A percentile compares a stretch with the other conserved stretches of the same genome.
These are phyloP conservation scores for Lontra canadensis DNA, from an alignment of 2,113 vertebrate genomes.

Conservation along the genomic window DNA sequence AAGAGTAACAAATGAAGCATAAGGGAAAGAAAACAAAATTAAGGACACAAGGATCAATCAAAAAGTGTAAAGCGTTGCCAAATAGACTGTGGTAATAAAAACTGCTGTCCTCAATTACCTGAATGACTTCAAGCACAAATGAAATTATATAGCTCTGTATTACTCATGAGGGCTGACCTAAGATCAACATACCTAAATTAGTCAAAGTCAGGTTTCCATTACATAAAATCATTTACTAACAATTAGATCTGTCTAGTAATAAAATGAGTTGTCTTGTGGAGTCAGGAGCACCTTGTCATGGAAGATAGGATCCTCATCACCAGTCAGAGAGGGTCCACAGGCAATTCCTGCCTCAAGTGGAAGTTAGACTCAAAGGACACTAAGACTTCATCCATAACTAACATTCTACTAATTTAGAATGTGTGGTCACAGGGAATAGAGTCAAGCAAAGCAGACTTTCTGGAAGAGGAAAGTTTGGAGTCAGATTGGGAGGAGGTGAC, in stretches of 20 bases:
- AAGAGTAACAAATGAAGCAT: constrained; percentile 22
- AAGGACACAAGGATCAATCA: neutral
- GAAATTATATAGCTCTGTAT: constrained; percentile 16
- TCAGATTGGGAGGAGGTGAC: neutral
- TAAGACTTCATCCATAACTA: neutral
- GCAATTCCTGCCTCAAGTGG: neutral
- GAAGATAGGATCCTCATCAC: neutral
- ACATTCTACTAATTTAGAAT: constrained; percentile 33
- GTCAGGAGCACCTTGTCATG: neutral
- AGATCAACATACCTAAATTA: constrained; percentile 33
- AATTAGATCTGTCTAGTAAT: constrained; percentile 44
- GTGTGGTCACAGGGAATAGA: neutral
- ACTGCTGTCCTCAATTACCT: constrained; percentile 32
- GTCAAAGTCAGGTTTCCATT: constrained; percentile 52
- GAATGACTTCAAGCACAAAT: constrained; percentile 50
- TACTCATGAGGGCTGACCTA: constrained; percentile 15
- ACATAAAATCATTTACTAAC: constrained; percentile 55
- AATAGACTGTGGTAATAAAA: constrained; percentile 9
- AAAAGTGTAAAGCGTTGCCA: constrained; percentile 38
- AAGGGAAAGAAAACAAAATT: constrained; percentile 42
- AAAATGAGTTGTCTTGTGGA: constrained; percentile 5
- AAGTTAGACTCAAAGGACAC: neutral
- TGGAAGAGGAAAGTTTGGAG: neutral
- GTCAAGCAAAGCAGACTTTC: neutral
- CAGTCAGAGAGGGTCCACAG: neutral